Conservation (phyloP, 1,140 invertebrate genomes). For the Sinonovacula constricta region DNA sequence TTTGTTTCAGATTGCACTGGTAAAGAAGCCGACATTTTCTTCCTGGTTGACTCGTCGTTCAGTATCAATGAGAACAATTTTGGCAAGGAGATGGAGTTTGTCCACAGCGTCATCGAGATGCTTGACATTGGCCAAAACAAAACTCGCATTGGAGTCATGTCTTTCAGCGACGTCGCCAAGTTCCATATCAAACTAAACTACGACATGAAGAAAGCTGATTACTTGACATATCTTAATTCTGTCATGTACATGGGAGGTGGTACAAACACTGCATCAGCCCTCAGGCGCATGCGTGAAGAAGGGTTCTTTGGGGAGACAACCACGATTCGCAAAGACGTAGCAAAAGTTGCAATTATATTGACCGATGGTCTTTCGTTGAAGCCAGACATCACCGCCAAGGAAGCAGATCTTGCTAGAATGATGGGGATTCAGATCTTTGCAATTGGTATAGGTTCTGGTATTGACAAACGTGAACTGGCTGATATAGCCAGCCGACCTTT, state of each 20-base stretch:
- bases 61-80: slow-evolving; percentile 70
- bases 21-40: slow-evolving; percentile 72
- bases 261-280: slow-evolving; percentile 62
- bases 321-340: slow-evolving; percentile 44
- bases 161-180: slow-evolving; percentile 58
- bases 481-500: slow-evolving; percentile 59
- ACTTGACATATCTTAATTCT: slow-evolving; percentile 41
- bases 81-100: slow-evolving; percentile 62
- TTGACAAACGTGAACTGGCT: slow-evolving; percentile 60
- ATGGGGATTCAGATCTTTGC: slow-evolving; percentile 63
- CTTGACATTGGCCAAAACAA: slow-evolving; percentile 62
- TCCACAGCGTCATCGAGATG: slow-evolving; percentile 61
- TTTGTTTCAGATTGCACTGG: slow-evolving; percentile 66
- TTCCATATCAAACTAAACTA: slow-evolving; percentile 56
- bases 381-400: slow-evolving; percentile 45
- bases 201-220: slow-evolving; percentile 21
- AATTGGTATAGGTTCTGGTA: slow-evolving; percentile 62
- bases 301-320: slow-evolving; percentile 46
- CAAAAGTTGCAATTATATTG: slow-evolving; percentile 64
- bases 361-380: slow-evolving; percentile 71
- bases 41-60: slow-evolving; percentile 70
- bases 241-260: slow-evolving; percentile 55
- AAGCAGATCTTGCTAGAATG: slow-evolving; percentile 55
- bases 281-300: slow-evolving; percentile 51
- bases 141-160: slow-evolving; percentile 67